phyloP scores from a whole-genome alignment of 1,140 invertebrate genomes.

The Camponotus floridanus region DNA sequence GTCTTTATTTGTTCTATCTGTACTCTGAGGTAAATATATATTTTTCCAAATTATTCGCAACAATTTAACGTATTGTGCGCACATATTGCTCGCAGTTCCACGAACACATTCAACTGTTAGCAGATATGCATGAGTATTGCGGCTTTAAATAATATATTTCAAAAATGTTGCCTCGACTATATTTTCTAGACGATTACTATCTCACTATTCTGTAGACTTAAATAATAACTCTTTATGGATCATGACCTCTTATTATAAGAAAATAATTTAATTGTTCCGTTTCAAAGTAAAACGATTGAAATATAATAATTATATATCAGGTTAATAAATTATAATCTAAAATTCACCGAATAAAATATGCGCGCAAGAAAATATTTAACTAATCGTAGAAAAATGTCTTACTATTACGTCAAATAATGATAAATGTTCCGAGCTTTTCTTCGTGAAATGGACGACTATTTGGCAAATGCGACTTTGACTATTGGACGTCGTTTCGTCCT shows the following conservation, averaged over 20 bases:
- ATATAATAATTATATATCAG: neutral
- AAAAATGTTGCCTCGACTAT: constrained; percentile 3
- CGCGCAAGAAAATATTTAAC: too few species aligned
- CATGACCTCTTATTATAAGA: neutral
- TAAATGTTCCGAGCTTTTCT: constrained; percentile 5
- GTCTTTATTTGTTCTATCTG: constrained; percentile 14
- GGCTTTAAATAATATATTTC: constrained; percentile 47
- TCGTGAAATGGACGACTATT: constrained; percentile 28
- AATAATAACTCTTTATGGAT: neutral
- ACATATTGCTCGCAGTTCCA: constrained; percentile 18
- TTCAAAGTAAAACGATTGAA: neutral
- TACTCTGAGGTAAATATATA: constrained; percentile 50
- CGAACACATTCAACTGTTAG: constrained; percentile 34
- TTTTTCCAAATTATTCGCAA: constrained; percentile 52
- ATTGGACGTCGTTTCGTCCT: constrained; percentile 3
- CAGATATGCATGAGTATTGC: constrained; percentile 12
- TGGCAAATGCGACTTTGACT: constrained; percentile 30
- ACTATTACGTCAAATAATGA: constrained; percentile 10
- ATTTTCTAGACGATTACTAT: neutral
- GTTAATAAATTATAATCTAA: constrained; percentile 3
- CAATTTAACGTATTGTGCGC: constrained; percentile 36
- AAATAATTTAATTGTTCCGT: constrained; percentile 18
- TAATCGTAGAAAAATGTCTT: neutral
- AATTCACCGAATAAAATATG: neutral
- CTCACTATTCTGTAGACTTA: neutral